Percentiles rank a stretch among this genome's conserved stretches.
Evolutionary conservation across 2,797 vertebrate species (phyloP).

Genomic region (Cheracebus regulus): DNA sequence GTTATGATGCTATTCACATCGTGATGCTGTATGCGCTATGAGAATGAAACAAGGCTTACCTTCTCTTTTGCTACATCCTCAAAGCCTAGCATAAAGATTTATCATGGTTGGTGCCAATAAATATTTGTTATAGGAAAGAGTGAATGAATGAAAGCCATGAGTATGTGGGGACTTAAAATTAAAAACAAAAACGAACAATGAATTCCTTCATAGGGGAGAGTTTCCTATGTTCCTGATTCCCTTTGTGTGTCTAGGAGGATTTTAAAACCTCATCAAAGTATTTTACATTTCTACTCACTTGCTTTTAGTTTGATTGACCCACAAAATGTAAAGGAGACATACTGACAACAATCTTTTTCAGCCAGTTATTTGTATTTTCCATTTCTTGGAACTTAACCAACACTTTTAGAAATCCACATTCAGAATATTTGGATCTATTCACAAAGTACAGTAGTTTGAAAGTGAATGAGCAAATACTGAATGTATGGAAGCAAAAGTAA

Average conservation of each 20-base stretch:
- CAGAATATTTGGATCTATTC: conserved; percentile 14
- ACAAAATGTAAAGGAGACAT: conserved; percentile 29
- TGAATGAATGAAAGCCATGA: neutral
- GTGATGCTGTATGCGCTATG: too few species aligned
- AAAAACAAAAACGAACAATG: neutral
- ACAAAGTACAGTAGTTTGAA: conserved; percentile 24
- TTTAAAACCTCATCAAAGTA: conserved; percentile 38
- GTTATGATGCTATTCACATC: neutral
- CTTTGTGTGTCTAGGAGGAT: neutral
- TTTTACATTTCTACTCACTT: conserved; percentile 37
- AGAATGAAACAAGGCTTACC: neutral
- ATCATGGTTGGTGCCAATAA: neutral
- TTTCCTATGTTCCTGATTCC: neutral
- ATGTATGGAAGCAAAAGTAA: neutral
- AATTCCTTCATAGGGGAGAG: neutral
- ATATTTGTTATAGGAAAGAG: neutral
- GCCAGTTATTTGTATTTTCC: neutral
- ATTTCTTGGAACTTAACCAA: neutral
- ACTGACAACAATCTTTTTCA: neutral
- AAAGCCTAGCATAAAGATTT: neutral
- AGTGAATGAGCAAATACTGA: neutral
- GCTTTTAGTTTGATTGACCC: conserved; percentile 42
- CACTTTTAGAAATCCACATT: neutral
- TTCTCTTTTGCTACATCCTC: neutral
- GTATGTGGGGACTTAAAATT: neutral